A percentile compares a stretch with the other conserved stretches of the same genome.
These are phyloP conservation scores for Nemotelus pantherinus DNA, from an alignment of 2,888 invertebrate genomes.

Conservation along the genomic window DNA sequence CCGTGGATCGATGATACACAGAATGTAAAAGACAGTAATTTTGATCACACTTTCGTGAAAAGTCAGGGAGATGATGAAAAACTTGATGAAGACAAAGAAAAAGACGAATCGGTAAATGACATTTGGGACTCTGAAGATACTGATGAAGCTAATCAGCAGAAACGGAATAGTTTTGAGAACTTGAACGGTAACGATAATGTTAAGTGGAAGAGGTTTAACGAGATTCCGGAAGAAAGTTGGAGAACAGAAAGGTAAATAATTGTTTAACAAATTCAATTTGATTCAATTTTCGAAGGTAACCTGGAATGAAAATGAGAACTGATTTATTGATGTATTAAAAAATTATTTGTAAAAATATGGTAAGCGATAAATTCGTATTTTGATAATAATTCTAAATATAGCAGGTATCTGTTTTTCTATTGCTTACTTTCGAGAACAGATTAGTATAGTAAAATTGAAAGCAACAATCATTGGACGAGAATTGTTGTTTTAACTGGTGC, in stretches of 20 bases:
- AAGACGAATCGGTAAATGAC: conserved; percentile 64
- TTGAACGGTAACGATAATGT: conserved; percentile 33
- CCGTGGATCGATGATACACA: conserved; percentile 56
- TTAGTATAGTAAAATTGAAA: no score
- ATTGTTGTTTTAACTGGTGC: no score
- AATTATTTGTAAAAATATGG: no score
- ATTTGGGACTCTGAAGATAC: conserved; percentile 65
- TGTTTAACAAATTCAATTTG: no score
- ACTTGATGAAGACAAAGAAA: conserved; percentile 51
- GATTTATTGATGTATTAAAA: no score
- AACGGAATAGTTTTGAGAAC: conserved; percentile 40
- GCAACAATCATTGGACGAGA: no score
- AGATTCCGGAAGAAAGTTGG: conserved; percentile 43
- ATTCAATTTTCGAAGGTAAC: no score
- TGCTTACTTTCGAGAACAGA: no score
- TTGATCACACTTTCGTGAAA: conserved; percentile 28
- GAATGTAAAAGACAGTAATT: conserved; percentile 49
- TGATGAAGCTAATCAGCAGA: conserved; percentile 54
- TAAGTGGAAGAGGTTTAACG: conserved; percentile 20
- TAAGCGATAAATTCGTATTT: no score
- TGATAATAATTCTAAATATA: no score
- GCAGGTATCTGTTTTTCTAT: no score
- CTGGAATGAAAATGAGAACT: no score
- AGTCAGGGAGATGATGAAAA: conserved; percentile 22
- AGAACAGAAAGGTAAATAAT: conserved; percentile 46